These are phyloP conservation scores for Fukomys damarensis DNA, from an alignment of 2,113 vertebrate genomes.

Conservation along the genomic window DNA sequence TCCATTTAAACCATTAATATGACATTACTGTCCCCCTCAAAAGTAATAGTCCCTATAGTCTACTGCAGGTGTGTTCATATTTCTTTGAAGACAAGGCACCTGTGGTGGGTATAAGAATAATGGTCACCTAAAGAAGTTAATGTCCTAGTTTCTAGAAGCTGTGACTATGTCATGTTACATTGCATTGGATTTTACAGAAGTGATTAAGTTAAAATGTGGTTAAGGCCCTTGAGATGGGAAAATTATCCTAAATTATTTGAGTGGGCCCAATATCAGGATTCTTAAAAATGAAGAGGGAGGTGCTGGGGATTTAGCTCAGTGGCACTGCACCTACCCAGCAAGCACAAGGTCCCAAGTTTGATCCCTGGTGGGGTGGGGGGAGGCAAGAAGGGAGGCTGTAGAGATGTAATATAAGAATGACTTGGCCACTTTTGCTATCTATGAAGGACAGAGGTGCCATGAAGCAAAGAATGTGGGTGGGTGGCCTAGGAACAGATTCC, in stretches of 20 bases:
- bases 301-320: too few relatives aligned
- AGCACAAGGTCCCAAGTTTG: too few relatives aligned
- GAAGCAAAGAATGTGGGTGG: background rate
- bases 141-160: background rate
- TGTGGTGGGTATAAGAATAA: constrained; percentile 6
- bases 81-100: constrained; percentile 11
- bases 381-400: background rate
- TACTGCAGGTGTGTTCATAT: background rate
- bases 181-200: background rate
- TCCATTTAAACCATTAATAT: background rate
- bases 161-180: background rate
- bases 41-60: background rate
- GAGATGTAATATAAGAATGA: background rate
- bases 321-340: too few relatives aligned
- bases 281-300: constrained; percentile 48
- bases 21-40: background rate
- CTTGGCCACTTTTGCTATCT: background rate
- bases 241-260: background rate
- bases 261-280: background rate
- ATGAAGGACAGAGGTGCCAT: background rate
- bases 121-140: background rate
- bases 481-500: background rate
- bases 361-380: too few relatives aligned
- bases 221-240: background rate
- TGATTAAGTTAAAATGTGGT: background rate